Conservation (phyloP, 2,797 vertebrate genomes). For the Sebastes hubbsi region DNA sequence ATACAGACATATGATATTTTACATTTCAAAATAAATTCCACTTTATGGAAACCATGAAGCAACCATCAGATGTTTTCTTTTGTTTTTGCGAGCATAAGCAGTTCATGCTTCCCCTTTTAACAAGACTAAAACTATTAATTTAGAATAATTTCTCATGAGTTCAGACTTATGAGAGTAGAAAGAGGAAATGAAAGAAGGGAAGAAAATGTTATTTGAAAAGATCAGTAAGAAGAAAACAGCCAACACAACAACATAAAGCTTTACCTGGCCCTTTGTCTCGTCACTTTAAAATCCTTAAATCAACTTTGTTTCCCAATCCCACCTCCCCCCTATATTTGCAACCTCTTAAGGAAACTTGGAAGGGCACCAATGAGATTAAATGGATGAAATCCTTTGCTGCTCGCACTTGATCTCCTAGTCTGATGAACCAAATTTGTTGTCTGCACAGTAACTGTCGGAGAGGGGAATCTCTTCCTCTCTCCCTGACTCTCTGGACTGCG, state of each 20-base stretch:
- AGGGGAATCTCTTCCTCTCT: background rate
- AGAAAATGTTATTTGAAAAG: background rate
- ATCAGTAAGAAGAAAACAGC: background rate
- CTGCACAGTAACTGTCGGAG: background rate
- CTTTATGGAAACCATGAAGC: too few species aligned
- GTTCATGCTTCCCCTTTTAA: background rate
- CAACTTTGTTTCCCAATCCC: slow-evolving; percentile 69
- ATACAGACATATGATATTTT: too few species aligned
- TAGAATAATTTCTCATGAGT: background rate
- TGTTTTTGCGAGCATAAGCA: background rate
- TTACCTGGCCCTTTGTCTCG: background rate
- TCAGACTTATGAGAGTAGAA: background rate
- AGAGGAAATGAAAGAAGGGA: background rate
- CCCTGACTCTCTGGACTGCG: background rate
- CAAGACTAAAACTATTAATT: background rate
- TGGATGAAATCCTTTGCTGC: slow-evolving; percentile 36
- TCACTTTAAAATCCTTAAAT: slow-evolving; percentile 69
- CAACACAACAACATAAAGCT: background rate
- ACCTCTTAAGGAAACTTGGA: slow-evolving; percentile 67
- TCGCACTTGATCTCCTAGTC: slow-evolving; percentile 41
- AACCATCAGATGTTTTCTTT: too few species aligned
- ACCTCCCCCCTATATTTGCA: slow-evolving; percentile 65
- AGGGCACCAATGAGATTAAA: slow-evolving; percentile 66
- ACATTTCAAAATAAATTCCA: too few species aligned
- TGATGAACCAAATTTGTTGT: slow-evolving; percentile 19